Conservation (phyloP, 2,797 vertebrate species). For the Rhynchotus rufescens region DNA sequence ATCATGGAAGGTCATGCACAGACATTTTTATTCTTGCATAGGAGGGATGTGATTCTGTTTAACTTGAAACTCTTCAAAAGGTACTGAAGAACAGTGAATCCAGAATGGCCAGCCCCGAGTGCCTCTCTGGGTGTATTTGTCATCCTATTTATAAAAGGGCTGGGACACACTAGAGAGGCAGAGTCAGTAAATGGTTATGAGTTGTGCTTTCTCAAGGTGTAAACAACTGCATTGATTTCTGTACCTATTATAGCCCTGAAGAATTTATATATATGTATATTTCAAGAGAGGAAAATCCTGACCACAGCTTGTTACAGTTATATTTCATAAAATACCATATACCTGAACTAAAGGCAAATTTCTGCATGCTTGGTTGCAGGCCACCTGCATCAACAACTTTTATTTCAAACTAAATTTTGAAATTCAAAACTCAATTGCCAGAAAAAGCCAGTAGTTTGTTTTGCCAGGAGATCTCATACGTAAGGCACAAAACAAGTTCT, state of each 20-base stretch:
- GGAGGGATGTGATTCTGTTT: neutral
- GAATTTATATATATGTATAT: neutral
- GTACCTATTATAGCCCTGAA: neutral
- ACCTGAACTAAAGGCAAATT: neutral
- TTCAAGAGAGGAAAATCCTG: neutral
- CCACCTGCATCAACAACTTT: neutral
- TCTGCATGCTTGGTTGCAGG: neutral
- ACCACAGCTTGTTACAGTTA: neutral
- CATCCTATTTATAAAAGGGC: rapidly evolving
- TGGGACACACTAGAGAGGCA: neutral
- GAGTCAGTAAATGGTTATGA: neutral
- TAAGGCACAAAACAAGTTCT: neutral
- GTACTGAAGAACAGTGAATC: neutral
- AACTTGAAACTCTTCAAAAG: neutral
- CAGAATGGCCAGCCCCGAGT: neutral
- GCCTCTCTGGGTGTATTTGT: neutral
- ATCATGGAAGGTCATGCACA: neutral
- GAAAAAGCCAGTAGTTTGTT: neutral
- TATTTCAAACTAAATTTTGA: slow-evolving; percentile 6
- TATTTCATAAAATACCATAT: neutral
- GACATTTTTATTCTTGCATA: neutral
- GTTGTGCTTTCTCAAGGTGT: neutral
- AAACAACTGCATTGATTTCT: neutral
- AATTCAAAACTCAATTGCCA: neutral
- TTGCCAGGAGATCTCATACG: neutral